Evolutionary conservation across 2,113 vertebrate genomes (phyloP).

Genomic region (Seriola dumerili): DNA sequence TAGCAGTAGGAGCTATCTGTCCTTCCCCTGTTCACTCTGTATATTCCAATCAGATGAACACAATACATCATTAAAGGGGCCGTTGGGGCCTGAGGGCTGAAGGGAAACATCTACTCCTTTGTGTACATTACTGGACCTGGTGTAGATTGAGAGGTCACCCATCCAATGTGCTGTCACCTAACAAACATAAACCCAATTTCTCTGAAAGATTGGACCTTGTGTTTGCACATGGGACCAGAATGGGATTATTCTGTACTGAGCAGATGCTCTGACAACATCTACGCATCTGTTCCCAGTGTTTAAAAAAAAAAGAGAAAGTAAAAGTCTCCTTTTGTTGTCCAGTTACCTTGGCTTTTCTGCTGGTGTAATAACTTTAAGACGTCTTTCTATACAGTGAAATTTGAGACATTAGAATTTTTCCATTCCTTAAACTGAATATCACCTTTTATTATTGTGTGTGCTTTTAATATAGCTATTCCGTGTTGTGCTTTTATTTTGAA

Average conservation of each 20-base stretch:
- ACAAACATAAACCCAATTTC: constrained; percentile 81
- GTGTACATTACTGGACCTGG: constrained; percentile 66
- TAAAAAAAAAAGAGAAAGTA: background rate
- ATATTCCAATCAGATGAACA: constrained; percentile 40
- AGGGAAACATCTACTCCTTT: constrained; percentile 58
- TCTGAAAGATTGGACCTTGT: constrained; percentile 78
- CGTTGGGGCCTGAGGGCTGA: background rate
- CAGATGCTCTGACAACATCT: constrained; percentile 40
- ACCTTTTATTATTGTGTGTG: too few species aligned
- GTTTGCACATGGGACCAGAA: constrained; percentile 78
- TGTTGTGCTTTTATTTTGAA: background rate
- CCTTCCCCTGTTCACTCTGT: background rate
- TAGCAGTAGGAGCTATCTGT: constrained; percentile 8
- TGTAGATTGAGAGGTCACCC: constrained; percentile 73
- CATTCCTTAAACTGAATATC: background rate
- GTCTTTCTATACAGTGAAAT: too few species aligned
- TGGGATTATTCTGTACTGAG: constrained; percentile 45
- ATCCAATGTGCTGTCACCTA: constrained; percentile 61
- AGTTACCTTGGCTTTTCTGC: constrained; percentile 40
- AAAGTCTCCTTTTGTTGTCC: constrained; percentile 23
- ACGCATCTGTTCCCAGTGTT: constrained; percentile 36
- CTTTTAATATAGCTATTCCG: background rate
- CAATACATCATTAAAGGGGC: constrained; percentile 56
- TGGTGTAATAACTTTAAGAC: background rate
- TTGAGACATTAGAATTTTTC: background rate